Base-by-base conservation (phyloP, 1,140 invertebrate genomes). In the Cotesia vestalis region DNA sequence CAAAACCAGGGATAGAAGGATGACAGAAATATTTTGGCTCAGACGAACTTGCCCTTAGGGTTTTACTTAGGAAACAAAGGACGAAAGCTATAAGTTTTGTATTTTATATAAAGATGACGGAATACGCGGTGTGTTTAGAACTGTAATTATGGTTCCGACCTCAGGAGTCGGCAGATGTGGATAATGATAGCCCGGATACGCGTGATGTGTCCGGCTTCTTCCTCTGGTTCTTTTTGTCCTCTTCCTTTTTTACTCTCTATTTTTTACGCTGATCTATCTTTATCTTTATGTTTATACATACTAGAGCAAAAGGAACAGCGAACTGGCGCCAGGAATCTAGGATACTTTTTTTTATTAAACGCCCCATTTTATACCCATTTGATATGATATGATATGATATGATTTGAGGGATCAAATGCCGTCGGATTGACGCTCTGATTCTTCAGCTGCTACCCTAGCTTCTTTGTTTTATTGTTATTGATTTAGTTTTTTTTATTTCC, bases 171-270 rank as follows among this genome's bases (percentile, higher is more conserved):
- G 80, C 80, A 83, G 80, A 83, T 83, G 80, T 72, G 73, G 79
- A 80, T 83, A 83, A 82, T 82, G 79, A 82, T 81, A 83, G 78
- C 75, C 78, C 76, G 72, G 78, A 79, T 76, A 74, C 72, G 75
- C 73, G 74, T 77, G 76, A 81, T 81, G 77, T 82, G 78, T 81
- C 80, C 77, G 73, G 72, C 66, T 73, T 73, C 66, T 73, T 73
- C 71, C 36, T 55, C 52, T 51, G 36, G 51, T 14, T 55, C 61
- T 53, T 51, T 34, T 63, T 72, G 61, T 71, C 59, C 66, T 57
- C 71, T 73, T 75, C 61, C 38, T 40, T 9, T 46, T 11, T 46
- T 11, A 46, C 40, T 46, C 11, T 46, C 11, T 46, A 46, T 46
- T 46, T 46, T 46, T 46, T 11, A 27, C 1, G 27, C 27, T 27